A percentile compares a stretch with the other conserved stretches of the same genome.
Evolutionary conservation across 2,888 invertebrate genomes (phyloP).

Genomic region (Cantharis rufa): DNA sequence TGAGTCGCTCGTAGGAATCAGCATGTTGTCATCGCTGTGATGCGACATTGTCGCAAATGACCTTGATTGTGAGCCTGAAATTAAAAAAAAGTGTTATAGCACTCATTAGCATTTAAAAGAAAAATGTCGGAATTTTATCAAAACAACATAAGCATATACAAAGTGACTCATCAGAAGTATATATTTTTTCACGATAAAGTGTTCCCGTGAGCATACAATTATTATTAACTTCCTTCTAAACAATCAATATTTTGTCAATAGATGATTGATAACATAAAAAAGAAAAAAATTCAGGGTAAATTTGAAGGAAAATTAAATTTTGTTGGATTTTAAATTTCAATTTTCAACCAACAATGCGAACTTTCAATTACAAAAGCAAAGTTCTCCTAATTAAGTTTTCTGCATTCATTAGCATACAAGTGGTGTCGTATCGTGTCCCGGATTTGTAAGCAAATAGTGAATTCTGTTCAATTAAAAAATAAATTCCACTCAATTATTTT

Average conservation of each 20-base stretch:
- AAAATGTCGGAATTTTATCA: not conserved
- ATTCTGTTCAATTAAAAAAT: not conserved
- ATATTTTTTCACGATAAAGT: not conserved
- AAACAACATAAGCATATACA: not conserved
- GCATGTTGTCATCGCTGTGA: conserved; percentile 95
- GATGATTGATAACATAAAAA: not conserved
- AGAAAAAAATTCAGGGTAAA: not conserved
- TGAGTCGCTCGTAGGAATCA: conserved; percentile 91
- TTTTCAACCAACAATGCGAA: not conserved
- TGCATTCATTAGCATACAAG: not conserved
- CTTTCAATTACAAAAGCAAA: not conserved
- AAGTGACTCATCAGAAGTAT: not conserved
- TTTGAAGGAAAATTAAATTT: not conserved
- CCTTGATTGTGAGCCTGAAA: conserved; percentile 41
- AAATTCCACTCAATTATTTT: not conserved
- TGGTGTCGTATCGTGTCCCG: not conserved
- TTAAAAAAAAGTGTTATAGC: conserved; percentile 13
- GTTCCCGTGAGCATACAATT: not conserved
- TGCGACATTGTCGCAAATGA: conserved; percentile 78
- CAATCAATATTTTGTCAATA: not conserved
- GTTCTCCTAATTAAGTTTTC: not conserved
- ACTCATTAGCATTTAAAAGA: not conserved
- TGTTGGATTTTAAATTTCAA: not conserved
- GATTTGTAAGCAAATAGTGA: not conserved
- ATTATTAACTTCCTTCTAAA: not conserved